Evolutionary conservation across 2,797 vertebrate genomes (phyloP).

Genomic region (Martes flavigula): DNA sequence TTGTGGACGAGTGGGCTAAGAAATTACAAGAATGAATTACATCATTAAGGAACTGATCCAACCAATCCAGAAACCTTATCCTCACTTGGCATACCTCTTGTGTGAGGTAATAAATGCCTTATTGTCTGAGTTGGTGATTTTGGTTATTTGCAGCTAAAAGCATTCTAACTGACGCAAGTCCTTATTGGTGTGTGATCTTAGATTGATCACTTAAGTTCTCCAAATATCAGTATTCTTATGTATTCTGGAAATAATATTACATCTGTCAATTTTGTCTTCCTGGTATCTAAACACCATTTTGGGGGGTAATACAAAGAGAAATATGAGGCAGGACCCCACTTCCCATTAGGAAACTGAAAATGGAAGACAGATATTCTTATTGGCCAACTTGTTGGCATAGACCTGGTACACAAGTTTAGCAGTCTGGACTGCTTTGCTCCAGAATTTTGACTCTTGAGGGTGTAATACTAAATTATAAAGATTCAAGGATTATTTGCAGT

Average conservation of each 20-base stretch:
- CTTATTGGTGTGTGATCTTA: not conserved
- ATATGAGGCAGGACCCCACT: not conserved
- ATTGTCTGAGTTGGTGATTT: not conserved
- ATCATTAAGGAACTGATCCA: not conserved
- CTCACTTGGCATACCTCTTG: not conserved
- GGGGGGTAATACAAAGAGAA: not conserved
- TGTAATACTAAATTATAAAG: not conserved
- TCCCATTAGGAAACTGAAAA: not conserved
- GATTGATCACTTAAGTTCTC: not conserved
- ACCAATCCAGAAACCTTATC: not conserved
- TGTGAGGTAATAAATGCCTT: not conserved
- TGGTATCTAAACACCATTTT: not conserved
- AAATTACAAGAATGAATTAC: not conserved
- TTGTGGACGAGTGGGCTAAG: not conserved
- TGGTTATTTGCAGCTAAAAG: not conserved
- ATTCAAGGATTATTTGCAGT: not conserved
- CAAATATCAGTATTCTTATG: not conserved
- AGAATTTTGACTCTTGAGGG: not conserved
- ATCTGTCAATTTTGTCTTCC: not conserved
- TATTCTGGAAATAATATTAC: not conserved
- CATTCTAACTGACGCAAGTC: not conserved
- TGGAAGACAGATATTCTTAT: not conserved
- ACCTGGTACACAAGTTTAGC: not conserved
- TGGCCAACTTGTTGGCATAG: not conserved
- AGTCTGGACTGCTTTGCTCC: not conserved